phyloP scores from a whole-genome alignment of 2,797 vertebrate species.

The Gadopsis marmoratus region DNA sequence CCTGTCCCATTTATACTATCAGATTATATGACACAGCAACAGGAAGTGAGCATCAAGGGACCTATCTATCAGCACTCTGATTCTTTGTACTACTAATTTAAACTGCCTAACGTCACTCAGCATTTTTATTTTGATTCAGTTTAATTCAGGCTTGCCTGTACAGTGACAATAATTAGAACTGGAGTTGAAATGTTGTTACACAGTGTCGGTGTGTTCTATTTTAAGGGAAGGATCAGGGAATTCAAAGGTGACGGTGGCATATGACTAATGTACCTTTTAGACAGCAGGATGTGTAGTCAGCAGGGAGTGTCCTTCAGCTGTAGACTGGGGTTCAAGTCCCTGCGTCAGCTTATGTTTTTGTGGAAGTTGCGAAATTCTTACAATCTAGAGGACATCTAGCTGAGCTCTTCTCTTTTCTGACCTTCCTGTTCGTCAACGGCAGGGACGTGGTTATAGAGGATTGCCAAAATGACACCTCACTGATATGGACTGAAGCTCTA shows the following conservation, averaged over 20 bases:
- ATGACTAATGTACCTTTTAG: slow-evolving; percentile 46
- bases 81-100: not conserved
- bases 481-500: too few relatives aligned
- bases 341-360: slow-evolving; percentile 45
- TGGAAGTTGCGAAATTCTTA: slow-evolving; percentile 37
- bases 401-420: slow-evolving; percentile 18
- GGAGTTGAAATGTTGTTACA: not conserved
- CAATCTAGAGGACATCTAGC: slow-evolving; percentile 1
- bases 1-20: not conserved
- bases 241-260: slow-evolving; percentile 14
- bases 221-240: slow-evolving; percentile 14
- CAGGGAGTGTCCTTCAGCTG: slow-evolving; percentile 58
- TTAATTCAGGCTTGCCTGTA: not conserved
- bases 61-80: not conserved
- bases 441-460: not conserved
- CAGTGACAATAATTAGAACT: not conserved
- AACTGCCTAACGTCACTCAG: not conserved
- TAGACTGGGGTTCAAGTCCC: slow-evolving; percentile 30
- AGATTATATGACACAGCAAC: not conserved
- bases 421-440: slow-evolving; percentile 5
- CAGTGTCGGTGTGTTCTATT: slow-evolving; percentile 21
- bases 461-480: too few relatives aligned
- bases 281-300: slow-evolving; percentile 42
- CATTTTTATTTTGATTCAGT: not conserved
- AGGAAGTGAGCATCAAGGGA: not conserved